Base-by-base conservation (phyloP, 2,888 invertebrate species). In the Helicoverpa assulta region DNA sequence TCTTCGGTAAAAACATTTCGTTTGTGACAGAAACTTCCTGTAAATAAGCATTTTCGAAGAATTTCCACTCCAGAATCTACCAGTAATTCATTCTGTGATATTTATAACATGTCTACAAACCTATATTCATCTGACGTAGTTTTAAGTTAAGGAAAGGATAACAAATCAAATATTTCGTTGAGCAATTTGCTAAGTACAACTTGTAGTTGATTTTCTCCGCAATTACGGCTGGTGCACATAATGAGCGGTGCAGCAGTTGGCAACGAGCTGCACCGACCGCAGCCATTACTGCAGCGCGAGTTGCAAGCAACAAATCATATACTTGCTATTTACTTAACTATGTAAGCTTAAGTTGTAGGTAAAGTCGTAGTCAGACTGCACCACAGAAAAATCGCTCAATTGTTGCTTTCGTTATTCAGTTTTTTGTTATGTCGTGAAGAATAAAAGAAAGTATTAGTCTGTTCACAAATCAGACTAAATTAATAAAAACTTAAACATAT, bases 241-340 rank as follows among this genome's bases (percentile, higher is more conserved):
- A 69, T 51, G 47, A 65, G 64, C 55, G 33, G 18, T 19, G 19
- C 47, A 64, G 59, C 63, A 67, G 63, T 47, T 59, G 8, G 50
- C 63, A 75, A 67, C 62, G 37, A 66, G 70, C 76, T 43, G 61
- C 50, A 40, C 51, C 21, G 54, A 76, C 70, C 66, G 52, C 67
- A 79, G 69, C 64, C 54, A 72, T 80, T 79, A 75, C 51, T 5
- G 50, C 58, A 56, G 66, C 70, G 61, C 18, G 69, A 53, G 21
- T 58, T 53, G 29, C 47, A 47, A 53, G 52, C 40, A 40, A 10
- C 70, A 57, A 79, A 79, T 66, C 12, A 62, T 70, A 57, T 47
- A 40, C 63, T 66, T 50, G 57, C 55, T 68, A 64, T 80, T 78
- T 80, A 78, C 73, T 78, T 78, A 67, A 69, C 70, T 66, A 70